Evolutionary conservation across 2,113 vertebrate species (phyloP), one percentile per base, ranked within the genome.

Genomic region (Hipposideros armiger): DNA sequence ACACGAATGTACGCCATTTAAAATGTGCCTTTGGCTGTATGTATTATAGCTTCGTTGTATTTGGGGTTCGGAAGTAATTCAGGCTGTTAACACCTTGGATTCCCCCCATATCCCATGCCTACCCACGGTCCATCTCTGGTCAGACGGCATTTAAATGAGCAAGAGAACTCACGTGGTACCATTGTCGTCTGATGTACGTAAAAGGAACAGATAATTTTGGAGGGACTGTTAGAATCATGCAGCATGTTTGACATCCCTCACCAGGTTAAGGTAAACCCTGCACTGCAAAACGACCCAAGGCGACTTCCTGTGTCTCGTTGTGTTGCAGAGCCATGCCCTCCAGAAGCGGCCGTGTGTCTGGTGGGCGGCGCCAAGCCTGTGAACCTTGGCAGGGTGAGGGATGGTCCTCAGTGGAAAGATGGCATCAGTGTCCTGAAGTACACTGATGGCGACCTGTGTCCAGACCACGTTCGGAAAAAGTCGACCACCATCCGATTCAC

Each of bases 401-500:
- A 98, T 0, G 98, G 99, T 3, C 99, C 99, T 0, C 96, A 86
- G 8, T 98, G 97, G 99, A 98, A 98, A n/a, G 93, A 96, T 2
- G 96, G 95, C 0, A 28, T 98, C 26, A 98, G 98, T 72, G 36
- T 99, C 87, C 98, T 99, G 74, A 98, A 97, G 91, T 99, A 99
- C 9, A 94, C 96, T 26, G 98, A 99, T 0, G 99, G 99, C 0
- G 98, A 99, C 15, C 30, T 9, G 16, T 99, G 99, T 97, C 98
- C 99, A 0, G 99, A 99, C 54, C 72, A 95, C 45, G 97, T 94
- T 52, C 98, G 99, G 89, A 99, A 96, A 3, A 99, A 89, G 95
- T 99, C 98, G 36, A 99, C 99, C 90, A 98, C 98, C 96, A 98
- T 99, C 96, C 99, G 99, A 62, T 99, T 99, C 94, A 98, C 98